phyloP scores from a whole-genome alignment of 2,113 vertebrate species.

The Prolemur simus region DNA sequence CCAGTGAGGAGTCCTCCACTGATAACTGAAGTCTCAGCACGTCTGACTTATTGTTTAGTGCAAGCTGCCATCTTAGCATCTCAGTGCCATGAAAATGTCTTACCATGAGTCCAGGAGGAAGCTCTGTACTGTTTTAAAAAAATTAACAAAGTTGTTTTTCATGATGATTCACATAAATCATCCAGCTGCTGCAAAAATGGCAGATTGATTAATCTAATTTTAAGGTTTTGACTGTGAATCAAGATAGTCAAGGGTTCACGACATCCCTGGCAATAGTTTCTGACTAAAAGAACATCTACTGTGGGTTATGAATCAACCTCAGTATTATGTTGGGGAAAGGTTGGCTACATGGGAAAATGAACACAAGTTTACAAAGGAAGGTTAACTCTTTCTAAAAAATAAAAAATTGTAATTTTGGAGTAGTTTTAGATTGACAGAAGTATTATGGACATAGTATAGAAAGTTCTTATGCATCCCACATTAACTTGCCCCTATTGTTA shows the following conservation, averaged over 20 bases:
- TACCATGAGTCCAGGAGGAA: background rate
- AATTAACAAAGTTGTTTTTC: background rate
- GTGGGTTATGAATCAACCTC: background rate
- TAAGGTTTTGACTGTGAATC: background rate
- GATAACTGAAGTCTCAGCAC: background rate
- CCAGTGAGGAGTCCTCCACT: background rate
- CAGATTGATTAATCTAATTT: background rate
- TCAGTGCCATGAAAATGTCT: background rate
- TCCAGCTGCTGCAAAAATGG: background rate
- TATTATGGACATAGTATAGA: background rate
- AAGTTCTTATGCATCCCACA: background rate
- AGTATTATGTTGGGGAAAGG: background rate
- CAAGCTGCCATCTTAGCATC: background rate
- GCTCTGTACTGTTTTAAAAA: background rate
- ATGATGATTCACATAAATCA: background rate
- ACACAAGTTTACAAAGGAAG: background rate
- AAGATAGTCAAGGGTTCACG: background rate
- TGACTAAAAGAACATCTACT: too few relatives aligned
- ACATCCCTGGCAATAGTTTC: background rate
- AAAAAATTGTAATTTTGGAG: background rate
- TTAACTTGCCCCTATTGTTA: background rate
- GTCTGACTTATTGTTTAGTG: background rate
- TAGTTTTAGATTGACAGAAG: background rate
- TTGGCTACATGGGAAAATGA: background rate
- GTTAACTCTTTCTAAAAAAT: background rate